A percentile compares a stretch with the other conserved stretches of the same genome.
Evolutionary conservation across 2,113 vertebrate species (phyloP).

Genomic region (Eublepharis macularius): DNA sequence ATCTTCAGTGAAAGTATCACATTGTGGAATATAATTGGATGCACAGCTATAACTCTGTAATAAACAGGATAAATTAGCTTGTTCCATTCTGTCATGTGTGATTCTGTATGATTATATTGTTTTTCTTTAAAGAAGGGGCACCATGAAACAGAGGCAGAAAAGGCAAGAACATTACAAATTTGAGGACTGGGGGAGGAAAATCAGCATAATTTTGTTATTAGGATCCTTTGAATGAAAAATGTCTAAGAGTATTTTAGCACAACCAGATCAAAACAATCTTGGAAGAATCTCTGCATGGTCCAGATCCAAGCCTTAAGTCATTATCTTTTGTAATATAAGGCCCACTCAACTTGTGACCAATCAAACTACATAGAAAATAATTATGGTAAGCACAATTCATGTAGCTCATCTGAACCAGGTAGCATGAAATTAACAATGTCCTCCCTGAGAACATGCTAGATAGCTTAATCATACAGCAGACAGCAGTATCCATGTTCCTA

Average conservation of each 20-base stretch:
- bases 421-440: neutral
- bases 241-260: neutral
- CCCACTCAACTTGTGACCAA: neutral
- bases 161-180: no score
- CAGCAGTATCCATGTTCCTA: neutral
- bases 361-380: neutral
- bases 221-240: neutral
- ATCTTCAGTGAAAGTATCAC: no score
- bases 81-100: no score
- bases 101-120: no score
- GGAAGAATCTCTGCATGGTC: neutral
- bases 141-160: no score
- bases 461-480: neutral
- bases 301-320: neutral
- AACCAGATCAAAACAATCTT: neutral
- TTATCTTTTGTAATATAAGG: neutral
- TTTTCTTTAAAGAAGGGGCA: no score
- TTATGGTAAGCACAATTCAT: neutral
- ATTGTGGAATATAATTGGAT: no score
- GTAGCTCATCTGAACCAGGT: neutral
- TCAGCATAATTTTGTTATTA: neutral
- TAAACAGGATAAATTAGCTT: no score
- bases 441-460: neutral
- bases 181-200: no score
- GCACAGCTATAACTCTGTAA: no score